Evolutionary conservation across 2,797 vertebrate species (phyloP).

Genomic region (Oreortyx pictus): DNA sequence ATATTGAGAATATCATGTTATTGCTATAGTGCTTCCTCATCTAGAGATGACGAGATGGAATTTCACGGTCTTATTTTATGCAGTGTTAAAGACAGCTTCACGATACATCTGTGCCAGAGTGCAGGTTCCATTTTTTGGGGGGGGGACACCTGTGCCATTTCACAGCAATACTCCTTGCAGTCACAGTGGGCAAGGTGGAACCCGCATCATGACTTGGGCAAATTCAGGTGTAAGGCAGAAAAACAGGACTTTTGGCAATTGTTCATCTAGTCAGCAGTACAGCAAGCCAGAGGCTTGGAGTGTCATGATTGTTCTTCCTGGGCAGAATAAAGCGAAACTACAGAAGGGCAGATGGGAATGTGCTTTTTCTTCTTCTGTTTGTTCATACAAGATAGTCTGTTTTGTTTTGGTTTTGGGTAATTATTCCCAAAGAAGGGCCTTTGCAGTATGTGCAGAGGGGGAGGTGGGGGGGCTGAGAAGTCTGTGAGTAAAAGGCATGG

Average conservation of each 20-base stretch:
- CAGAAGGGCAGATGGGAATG: not conserved
- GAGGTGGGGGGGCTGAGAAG: constrained; percentile 51
- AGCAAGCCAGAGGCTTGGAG: not conserved
- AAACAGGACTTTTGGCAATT: not conserved
- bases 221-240: not conserved
- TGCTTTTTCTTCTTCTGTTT: not conserved
- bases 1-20: not conserved
- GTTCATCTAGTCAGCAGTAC: not conserved
- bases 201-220: not conserved
- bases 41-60: not conserved
- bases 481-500: constrained; percentile 69
- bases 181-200: not conserved
- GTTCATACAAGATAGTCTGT: not conserved
- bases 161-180: fast-evolving
- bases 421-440: not conserved
- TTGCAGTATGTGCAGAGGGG: not conserved
- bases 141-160: not conserved
- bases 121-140: not conserved
- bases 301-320: fast-evolving
- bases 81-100: not conserved
- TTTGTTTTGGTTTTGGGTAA: not conserved
- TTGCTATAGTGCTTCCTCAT: not conserved
- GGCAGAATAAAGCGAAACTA: not conserved
- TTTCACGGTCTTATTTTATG: not conserved
- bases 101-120: not conserved